Evolutionary conservation across 2,888 invertebrate species (phyloP).

Genomic region (Epinotia nisella): DNA sequence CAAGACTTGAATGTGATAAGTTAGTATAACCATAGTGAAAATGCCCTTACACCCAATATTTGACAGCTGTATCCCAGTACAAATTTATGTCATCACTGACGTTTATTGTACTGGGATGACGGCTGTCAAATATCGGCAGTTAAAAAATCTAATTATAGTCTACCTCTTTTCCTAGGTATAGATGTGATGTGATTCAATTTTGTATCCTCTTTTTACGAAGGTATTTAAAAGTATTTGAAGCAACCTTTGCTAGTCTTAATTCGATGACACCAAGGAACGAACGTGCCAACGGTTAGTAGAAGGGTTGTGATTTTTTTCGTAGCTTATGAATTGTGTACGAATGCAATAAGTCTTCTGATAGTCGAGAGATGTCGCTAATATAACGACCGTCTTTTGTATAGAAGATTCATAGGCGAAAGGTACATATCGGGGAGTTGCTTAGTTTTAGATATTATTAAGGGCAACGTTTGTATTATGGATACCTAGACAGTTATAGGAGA

Average conservation of each 20-base stretch:
- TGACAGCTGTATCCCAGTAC: no score
- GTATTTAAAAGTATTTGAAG: constrained; percentile 52
- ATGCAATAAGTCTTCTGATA: constrained; percentile 47
- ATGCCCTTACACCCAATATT: no score
- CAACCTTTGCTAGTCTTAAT: constrained; percentile 52
- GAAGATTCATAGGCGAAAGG: constrained; percentile 53
- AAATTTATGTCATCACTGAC: no score
- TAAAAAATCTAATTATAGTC: no score
- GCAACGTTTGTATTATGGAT: constrained; percentile 31
- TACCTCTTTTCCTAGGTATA: constrained; percentile 28
- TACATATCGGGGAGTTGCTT: constrained; percentile 73
- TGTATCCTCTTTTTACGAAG: constrained; percentile 51
- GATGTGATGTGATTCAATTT: constrained; percentile 46
- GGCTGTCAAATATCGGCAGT: no score
- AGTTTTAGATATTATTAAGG: constrained; percentile 55
- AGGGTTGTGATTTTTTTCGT: constrained; percentile 71
- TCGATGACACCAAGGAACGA: constrained; percentile 53
- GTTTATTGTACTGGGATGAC: no score
- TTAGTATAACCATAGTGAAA: no score
- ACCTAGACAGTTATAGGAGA: constrained; percentile 6
- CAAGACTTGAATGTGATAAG: constrained; percentile 16
- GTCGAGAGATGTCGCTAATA: constrained; percentile 12
- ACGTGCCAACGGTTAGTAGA: constrained; percentile 59
- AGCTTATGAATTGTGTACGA: constrained; percentile 50
- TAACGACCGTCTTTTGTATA: not conserved